Conservation (phyloP, 2,888 invertebrate species). For the Phyto melanocephala region DNA sequence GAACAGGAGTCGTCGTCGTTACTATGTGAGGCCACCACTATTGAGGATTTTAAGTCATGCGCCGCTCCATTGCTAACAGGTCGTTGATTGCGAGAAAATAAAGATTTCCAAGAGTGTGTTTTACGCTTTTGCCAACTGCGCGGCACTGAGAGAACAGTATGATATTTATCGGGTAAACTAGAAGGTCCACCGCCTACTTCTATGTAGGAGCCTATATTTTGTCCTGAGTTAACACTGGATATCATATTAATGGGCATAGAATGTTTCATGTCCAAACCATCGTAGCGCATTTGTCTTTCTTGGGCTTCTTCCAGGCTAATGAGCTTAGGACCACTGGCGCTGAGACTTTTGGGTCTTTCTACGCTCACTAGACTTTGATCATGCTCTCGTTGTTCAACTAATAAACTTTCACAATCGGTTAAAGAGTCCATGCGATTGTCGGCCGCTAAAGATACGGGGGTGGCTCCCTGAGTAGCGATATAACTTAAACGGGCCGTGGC, state of each 20-base stretch:
- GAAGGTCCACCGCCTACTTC: slow-evolving; percentile 88
- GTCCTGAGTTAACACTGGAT: slow-evolving; percentile 70
- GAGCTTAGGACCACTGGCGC: slow-evolving; percentile 93
- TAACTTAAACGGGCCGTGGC: slow-evolving; percentile 77
- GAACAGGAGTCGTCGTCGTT: slow-evolving; percentile 55
- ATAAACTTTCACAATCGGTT: slow-evolving; percentile 79
- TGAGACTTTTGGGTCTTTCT: slow-evolving; percentile 92
- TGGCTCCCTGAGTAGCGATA: slow-evolving; percentile 70
- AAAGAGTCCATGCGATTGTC: slow-evolving; percentile 79
- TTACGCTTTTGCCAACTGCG: slow-evolving; percentile 79
- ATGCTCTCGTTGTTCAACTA: slow-evolving; percentile 79
- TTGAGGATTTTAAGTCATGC: slow-evolving; percentile 70
- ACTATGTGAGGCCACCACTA: slow-evolving; percentile 52
- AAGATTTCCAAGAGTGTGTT: slow-evolving; percentile 79
- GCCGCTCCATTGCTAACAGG: slow-evolving; percentile 72
- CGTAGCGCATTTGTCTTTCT: slow-evolving; percentile 82
- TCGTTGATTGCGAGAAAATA: slow-evolving; percentile 78
- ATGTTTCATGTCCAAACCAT: slow-evolving; percentile 76
- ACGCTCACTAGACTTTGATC: slow-evolving; percentile 77
- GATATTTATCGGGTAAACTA: slow-evolving; percentile 87
- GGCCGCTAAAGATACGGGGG: slow-evolving; percentile 40
- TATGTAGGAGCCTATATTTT: slow-evolving; percentile 82
- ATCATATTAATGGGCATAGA: slow-evolving; percentile 78
- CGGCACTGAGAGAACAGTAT: slow-evolving; percentile 95
- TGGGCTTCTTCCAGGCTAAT: slow-evolving; percentile 93